Base-by-base conservation (phyloP, 2,113 vertebrate species). In the Corythornis madagascariensis region DNA sequence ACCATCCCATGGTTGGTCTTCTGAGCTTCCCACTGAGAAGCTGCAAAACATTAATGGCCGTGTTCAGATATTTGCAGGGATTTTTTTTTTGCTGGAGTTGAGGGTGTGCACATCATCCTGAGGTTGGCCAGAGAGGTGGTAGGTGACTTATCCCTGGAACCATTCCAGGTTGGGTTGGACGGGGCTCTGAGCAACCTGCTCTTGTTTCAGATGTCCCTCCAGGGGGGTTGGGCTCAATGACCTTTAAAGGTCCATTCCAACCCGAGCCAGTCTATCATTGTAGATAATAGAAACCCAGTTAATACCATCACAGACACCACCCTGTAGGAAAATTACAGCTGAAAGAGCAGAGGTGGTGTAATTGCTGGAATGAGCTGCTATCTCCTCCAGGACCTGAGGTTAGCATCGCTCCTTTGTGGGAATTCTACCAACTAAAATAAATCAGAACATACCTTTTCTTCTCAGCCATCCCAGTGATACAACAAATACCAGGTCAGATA, bases 351-450 rank as follows among this genome's bases (percentile, higher is more conserved):
- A 56, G 22, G 26, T 43, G 52, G 8, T 61, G 20, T 18, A 31
- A 16, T 2, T 45, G 33, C 33, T 47, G 61, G 9, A 42, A 11
- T 5, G 16, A 80, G 59, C 18, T 35, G 11, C n/a, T 38, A 8
- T 20, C 18, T 57, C 16, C 48, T 57, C 42, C 59, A 47, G 79
- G 47, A 83, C 45, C 42, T 63, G 40, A 40, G 31, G 47, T 50
- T 40, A 13, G 9, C 14, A 15, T 7, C 0, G 0, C 12, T 43
- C 31, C n/a, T 77, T 57, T 50, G 47, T 1, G 1, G 53, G 48
- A 67, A 22, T 28, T 22, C 48, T 48, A 24, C 24, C 19, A 63
- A 43, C 14, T 66, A 55, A 71, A 29, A 35, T 8, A 67, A 35
- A 15, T 7, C 43, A 77, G 21, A 71, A 61, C 0, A 0, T 12